phyloP scores from a whole-genome alignment of 2,797 vertebrate species.

The Neoniphon sammara region DNA sequence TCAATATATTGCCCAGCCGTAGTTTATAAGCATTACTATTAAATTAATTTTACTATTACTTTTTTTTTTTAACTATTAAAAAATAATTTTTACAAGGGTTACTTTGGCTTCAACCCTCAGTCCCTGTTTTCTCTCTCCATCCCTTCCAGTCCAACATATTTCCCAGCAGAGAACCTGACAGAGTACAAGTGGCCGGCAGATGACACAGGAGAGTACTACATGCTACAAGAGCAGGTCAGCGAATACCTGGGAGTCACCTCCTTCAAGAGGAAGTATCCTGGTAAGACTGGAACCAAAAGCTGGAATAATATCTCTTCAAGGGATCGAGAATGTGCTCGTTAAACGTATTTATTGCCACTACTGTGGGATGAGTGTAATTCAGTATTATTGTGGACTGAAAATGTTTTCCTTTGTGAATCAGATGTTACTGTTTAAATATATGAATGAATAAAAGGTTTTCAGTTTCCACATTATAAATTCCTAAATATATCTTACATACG shows the following conservation, averaged over 20 bases:
- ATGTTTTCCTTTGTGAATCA: no score
- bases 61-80: no score
- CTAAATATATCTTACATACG: no score
- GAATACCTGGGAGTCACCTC: conserved; percentile 98
- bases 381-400: no score
- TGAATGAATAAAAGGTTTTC: no score
- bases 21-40: no score
- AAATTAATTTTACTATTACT: no score
- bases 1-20: no score
- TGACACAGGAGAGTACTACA: conserved; percentile 97
- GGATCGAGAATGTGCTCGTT: not conserved
- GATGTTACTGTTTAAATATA: no score
- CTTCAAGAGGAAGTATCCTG: conserved; percentile 98
- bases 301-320: not conserved
- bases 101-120: not conserved
- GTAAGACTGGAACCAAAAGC: conserved; percentile 77
- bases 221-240: conserved; percentile 99
- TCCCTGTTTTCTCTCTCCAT: not conserved
- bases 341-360: not conserved
- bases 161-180: conserved; percentile 96
- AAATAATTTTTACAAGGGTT: not conserved
- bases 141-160: conserved; percentile 90
- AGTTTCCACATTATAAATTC: no score
- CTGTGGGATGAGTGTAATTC: no score
- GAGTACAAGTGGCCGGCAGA: conserved; percentile 99